Base-by-base conservation (phyloP, 2,797 vertebrate genomes). In the Aphelocoma californica region DNA sequence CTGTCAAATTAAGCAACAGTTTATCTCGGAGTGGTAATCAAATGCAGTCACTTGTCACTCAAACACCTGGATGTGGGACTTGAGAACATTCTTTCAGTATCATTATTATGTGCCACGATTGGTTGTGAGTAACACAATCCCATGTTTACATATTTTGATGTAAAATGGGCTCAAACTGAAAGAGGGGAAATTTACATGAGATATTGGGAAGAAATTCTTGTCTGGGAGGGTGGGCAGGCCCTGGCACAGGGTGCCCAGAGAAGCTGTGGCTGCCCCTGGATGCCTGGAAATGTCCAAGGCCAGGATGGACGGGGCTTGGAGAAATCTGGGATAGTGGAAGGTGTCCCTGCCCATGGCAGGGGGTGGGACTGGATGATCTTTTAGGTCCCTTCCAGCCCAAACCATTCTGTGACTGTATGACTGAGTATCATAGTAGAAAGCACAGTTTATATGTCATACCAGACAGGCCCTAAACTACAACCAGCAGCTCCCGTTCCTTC, bases 251-350 rank as follows among this genome's bases (percentile, higher is more conserved):
- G 1, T n/a, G 6, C 5, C 24, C 38, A 71, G 51, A 50, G 32
- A 0, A 72, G 67, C 67, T 79, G 74, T 17, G 66, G 36, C 36
- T 87, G 66, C 7, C 5, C 19, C 75, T 71, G 67, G 47, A 72
- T 14, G 44, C 74, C 58, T 58, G 60, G 32, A 0, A 58, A 16
- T 38, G 85, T 0, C 51, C 67, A 44, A 72, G 13, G 44, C 18
- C 66, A 71, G 74, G 58, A 0, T 50, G 74, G 66, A 28, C 0
- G 0, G 32, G 36, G 58, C 13, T 80, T 17, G 75, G 58, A 71
- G 18, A 26, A 50, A 0, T 36, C 58, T 64, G 74, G 50, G 36
- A 14, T 0, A 1, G 15, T 7, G 58, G 23, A 0, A 80, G 28
- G 4, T 61, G 54, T 53, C 64, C 64, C 29, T 53, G 64, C 31